A percentile compares a stretch with the other conserved stretches of the same genome.
phyloP scores from a whole-genome alignment of 2,888 invertebrate species.

The Eledona agricola region DNA sequence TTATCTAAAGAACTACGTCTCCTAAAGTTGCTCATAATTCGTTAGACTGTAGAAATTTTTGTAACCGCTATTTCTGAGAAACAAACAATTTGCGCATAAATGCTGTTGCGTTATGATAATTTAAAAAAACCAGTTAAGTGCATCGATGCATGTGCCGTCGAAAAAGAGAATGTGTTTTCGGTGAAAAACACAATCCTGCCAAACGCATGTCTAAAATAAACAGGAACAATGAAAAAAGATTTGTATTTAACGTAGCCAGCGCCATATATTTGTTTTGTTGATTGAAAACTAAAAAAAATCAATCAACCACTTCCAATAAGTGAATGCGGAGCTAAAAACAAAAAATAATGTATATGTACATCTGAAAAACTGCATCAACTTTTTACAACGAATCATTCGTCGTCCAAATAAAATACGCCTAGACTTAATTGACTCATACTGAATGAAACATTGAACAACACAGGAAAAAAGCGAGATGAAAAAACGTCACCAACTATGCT shows the following conservation, averaged over 20 bases:
- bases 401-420: conserved; percentile 40
- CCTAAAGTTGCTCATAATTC: too few relatives aligned
- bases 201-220: conserved; percentile 1
- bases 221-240: conserved; percentile 1
- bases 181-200: conserved; percentile 3
- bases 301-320: conserved; percentile 33
- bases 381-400: conserved; percentile 24
- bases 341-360: conserved; percentile 25
- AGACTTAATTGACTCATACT: conserved; percentile 44
- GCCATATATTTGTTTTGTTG: conserved; percentile 26
- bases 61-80: too few relatives aligned
- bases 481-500: conserved; percentile 47
- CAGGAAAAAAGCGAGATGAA: conserved; percentile 38
- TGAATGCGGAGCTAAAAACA: conserved; percentile 26
- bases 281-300: conserved; percentile 33
- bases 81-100: too few relatives aligned
- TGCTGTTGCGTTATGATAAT: too few relatives aligned
- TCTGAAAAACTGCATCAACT: conserved; percentile 33
- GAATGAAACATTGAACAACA: conserved; percentile 44
- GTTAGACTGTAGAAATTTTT: too few relatives aligned
- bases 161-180: too few relatives aligned
- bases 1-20: conserved; percentile 1
- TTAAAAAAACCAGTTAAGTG: too few relatives aligned
- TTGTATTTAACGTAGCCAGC: conserved; percentile 1
- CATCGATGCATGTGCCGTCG: too few relatives aligned